A percentile compares a stretch with the other conserved stretches of the same genome.
These are phyloP conservation scores for Corbicula japonica DNA, from an alignment of 2,888 invertebrate genomes.

Conservation along the genomic window DNA sequence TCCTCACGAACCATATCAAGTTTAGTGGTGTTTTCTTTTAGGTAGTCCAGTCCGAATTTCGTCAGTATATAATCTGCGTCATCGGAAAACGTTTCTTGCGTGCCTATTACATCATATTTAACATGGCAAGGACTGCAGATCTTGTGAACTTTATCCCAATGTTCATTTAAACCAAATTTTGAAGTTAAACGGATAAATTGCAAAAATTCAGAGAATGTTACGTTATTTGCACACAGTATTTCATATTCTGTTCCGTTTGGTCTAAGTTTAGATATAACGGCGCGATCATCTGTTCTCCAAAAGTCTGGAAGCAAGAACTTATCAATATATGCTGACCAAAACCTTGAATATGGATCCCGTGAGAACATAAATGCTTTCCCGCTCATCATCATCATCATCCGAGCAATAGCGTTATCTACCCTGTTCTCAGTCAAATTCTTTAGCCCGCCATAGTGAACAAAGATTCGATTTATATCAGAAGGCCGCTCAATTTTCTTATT, in stretches of 20 bases:
- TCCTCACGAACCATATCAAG: slow-evolving; percentile 33
- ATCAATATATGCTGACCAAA: slow-evolving; percentile 70
- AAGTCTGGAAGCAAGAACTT: slow-evolving; percentile 68
- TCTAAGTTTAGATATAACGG: slow-evolving; percentile 23
- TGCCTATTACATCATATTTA: slow-evolving; percentile 59
- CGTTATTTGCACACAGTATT: slow-evolving; percentile 43
- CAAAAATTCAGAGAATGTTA: slow-evolving; percentile 64
- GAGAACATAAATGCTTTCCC: slow-evolving; percentile 62
- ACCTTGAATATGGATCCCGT: slow-evolving; percentile 60
- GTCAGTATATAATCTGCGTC: slow-evolving; percentile 45
- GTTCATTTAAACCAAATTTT: slow-evolving; percentile 51
- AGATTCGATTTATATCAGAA: slow-evolving; percentile 51
- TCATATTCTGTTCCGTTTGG: neutral
- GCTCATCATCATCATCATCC: slow-evolving; percentile 21
- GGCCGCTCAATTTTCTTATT: slow-evolving; percentile 10
- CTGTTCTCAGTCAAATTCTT: slow-evolving; percentile 1
- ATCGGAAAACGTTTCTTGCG: slow-evolving; percentile 59
- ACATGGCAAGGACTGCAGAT: slow-evolving; percentile 65
- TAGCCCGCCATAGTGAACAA: slow-evolving; percentile 42
- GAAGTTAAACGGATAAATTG: slow-evolving; percentile 22
- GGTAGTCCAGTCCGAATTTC: slow-evolving; percentile 31
- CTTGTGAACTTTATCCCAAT: slow-evolving; percentile 52
- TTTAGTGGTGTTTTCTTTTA: neutral
- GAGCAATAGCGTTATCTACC: slow-evolving; percentile 5
- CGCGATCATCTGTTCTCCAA: slow-evolving; percentile 40